Conservation (phyloP, 1,140 invertebrate species). For the Lordiphosa clarofinis region DNA sequence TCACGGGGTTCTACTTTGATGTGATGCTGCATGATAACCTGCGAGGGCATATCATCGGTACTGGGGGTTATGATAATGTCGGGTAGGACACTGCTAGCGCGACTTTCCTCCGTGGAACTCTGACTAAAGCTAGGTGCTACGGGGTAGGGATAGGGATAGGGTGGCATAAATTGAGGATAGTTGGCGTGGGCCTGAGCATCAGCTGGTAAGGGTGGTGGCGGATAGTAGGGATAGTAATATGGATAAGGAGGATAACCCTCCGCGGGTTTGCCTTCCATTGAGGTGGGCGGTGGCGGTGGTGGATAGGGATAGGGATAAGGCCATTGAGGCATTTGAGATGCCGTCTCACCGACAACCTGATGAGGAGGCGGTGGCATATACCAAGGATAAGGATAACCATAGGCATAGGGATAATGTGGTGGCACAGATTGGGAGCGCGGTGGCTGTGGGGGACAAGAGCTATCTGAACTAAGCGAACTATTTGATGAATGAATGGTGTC, state of each 20-base stretch:
- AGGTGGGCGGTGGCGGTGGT: conserved; percentile 32
- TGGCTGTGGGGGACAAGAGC: conserved; percentile 44
- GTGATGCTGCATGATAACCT: conserved; percentile 70
- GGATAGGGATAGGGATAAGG: conserved; percentile 63
- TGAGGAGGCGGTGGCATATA: conserved; percentile 56
- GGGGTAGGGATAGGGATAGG: conserved; percentile 63
- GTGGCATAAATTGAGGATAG: conserved; percentile 55
- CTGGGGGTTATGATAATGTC: conserved; percentile 76
- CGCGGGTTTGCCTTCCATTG: conserved; percentile 35
- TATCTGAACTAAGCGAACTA: conserved; percentile 64
- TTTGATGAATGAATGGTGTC: conserved; percentile 60
- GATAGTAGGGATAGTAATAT: conserved; percentile 69
- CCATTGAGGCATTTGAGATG: conserved; percentile 30
- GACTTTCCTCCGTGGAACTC: conserved; percentile 56
- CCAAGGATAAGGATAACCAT: conserved; percentile 62
- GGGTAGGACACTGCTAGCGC: conserved; percentile 65
- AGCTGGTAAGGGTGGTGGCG: conserved; percentile 47
- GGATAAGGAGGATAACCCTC: conserved; percentile 57
- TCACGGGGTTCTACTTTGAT: conserved; percentile 62
- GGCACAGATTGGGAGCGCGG: conserved; percentile 57
- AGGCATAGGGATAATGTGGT: conserved; percentile 70
- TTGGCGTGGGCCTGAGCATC: conserved; percentile 12
- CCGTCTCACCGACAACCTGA: conserved; percentile 8
- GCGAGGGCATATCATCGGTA: conserved; percentile 70
- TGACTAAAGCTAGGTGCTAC: conserved; percentile 69